Conservation (phyloP, 64 coral and sea anemone genomes). For the Cladopsammia gracilis region DNA sequence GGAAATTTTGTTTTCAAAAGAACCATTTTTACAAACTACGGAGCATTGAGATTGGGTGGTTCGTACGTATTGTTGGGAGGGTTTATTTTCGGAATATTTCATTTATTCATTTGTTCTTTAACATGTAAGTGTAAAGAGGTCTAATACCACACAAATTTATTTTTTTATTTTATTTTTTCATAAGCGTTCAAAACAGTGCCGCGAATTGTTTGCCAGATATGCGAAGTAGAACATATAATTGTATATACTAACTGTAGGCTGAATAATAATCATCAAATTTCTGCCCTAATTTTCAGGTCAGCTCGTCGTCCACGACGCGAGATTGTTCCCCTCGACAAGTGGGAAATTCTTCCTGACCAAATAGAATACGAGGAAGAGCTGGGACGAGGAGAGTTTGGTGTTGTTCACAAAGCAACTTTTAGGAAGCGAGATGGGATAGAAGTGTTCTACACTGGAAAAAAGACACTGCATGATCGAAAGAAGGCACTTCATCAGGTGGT, state of each 20-base stretch:
- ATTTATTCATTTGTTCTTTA: too few species aligned
- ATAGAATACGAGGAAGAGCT: neutral
- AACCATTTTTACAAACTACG: too few species aligned
- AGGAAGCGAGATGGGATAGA: neutral
- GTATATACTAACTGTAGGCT: neutral
- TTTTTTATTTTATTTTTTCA: too few species aligned
- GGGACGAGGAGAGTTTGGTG: neutral
- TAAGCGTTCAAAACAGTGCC: too few species aligned
- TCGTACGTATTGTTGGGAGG: too few species aligned
- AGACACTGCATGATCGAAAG: neutral
- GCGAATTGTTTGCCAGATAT: too few species aligned
- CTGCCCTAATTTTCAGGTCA: neutral
- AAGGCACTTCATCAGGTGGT: neutral
- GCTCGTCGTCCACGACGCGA: neutral
- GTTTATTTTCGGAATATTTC: too few species aligned
- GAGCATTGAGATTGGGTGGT: too few species aligned
- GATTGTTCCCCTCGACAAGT: neutral
- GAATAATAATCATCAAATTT: neutral
- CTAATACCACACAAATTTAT: too few species aligned
- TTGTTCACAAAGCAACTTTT: slow-evolving; percentile 1
- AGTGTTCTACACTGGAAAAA: neutral
- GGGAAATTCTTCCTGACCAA: neutral
- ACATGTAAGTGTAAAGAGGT: too few species aligned
- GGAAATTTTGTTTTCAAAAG: too few species aligned
- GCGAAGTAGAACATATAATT: too few species aligned